Base-by-base conservation (phyloP, 2,888 invertebrate genomes). In the Syrphus vitripennis region DNA sequence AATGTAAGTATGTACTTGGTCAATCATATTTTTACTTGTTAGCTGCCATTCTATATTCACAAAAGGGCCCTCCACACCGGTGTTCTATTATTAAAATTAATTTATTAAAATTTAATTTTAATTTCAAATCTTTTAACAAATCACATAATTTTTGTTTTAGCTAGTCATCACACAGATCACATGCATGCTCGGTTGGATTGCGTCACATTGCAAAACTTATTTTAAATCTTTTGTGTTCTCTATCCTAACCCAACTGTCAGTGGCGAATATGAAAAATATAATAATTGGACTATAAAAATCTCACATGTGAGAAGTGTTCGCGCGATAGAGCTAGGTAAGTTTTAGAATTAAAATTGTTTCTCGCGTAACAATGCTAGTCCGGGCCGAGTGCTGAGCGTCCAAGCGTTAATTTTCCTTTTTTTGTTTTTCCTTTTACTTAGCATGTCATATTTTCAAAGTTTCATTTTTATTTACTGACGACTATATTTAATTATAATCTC, bases 161-260 rank as follows among this genome's bases (percentile, higher is more conserved):
- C 65, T 37, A 42, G 67, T 42, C 72, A 42, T 45, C 45, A 14
- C 69, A 10, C 67, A 34, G 67, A 71, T 81, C 84, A 81, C 81
- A 81, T 81, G 84, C 81, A 76, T 9, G 42, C n/a, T 37, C 6
- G 26, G 45, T 55, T 80, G 59, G 19, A 14, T 65, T 65, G 45
- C 83, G 80, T 80, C 75, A 83, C 55, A 37, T 57, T 65, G 83
- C 57, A 67, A 75, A 40, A 69, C 34, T 57, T 55, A 80, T 83
- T 83, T 71, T 37, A 67, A 72, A 16, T 63, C 24, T 63, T 16
- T 69, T 71, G n/a, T 55, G 31, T 40, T 37, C 53, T 21, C 37
- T 53, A 50, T 53, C 42, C n/a, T n/a, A 65, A 45, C 31, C 50
- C 57, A 65, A 24, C 77, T 31, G 1, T 31, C 16, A 26, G 40